Conservation (phyloP, 2,113 vertebrate genomes). For the Caloenas nicobarica region DNA sequence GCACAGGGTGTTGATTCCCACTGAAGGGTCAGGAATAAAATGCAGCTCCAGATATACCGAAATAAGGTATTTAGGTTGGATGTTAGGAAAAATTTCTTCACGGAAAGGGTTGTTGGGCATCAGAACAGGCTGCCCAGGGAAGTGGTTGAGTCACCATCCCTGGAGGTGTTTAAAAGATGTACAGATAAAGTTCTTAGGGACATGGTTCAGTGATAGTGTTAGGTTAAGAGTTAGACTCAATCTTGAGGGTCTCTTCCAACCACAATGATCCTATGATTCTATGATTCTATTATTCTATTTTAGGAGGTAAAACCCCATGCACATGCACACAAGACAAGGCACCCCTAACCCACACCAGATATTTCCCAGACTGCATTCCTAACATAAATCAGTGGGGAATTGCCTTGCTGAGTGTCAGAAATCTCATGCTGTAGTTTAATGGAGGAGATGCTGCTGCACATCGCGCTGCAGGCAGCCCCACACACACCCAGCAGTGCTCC, state of each 20-base stretch:
- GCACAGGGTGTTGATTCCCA: background rate
- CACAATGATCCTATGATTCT: no score
- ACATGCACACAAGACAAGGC: background rate
- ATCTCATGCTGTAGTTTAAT: background rate
- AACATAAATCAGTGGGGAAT: background rate
- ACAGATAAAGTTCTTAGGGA: no score
- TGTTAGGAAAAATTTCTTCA: no score
- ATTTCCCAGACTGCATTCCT: background rate
- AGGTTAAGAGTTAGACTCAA: no score
- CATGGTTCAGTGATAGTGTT: no score
- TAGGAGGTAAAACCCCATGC: background rate
- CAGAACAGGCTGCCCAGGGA: no score
- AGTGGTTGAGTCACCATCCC: no score
- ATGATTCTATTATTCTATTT: background rate
- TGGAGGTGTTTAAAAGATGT: no score
- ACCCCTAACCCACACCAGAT: accelerated
- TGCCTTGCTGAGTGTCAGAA: background rate
- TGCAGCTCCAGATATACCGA: background rate
- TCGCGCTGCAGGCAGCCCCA: background rate
- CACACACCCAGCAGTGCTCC: background rate
- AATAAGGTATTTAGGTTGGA: background rate
- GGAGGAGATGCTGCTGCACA: background rate
- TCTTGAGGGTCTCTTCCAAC: no score
- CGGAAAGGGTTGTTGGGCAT: no score
- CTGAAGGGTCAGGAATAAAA: accelerated